Evolutionary conservation across 1,140 invertebrate genomes (phyloP).

Genomic region (Magallana gigas): DNA sequence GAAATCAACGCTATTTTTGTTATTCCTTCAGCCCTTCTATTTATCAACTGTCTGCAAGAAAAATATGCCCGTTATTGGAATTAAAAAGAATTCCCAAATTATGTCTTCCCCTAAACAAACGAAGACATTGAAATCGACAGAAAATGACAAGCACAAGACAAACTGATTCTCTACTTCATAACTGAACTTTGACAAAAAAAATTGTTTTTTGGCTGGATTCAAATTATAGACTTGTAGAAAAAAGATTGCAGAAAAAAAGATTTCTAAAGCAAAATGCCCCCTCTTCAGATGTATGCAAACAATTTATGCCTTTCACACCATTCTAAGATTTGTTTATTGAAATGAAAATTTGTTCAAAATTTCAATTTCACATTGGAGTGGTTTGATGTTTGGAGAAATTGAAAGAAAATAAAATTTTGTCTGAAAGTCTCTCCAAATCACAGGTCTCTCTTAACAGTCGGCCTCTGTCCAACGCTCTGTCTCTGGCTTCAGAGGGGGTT

Average conservation of each 20-base stretch:
- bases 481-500: background rate
- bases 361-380: constrained; percentile 25
- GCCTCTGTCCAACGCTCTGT: background rate
- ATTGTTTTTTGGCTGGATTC: background rate
- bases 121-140: background rate
- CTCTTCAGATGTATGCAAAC: constrained; percentile 8
- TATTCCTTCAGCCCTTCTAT: background rate
- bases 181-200: background rate
- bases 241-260: background rate
- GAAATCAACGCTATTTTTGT: background rate
- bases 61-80: constrained; percentile 1
- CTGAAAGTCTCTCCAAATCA: background rate
- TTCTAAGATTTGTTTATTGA: background rate
- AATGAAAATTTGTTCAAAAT: constrained; percentile 15
- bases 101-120: background rate
- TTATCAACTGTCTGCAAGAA: constrained; percentile 12
- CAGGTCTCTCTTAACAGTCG: background rate
- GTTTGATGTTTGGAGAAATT: background rate
- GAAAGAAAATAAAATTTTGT: background rate
- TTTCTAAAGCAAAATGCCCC: background rate
- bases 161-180: background rate
- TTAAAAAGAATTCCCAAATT: background rate
- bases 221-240: background rate
- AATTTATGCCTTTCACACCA: background rate
- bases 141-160: background rate